These are phyloP conservation scores for Ormyrus labotus DNA, from an alignment of 2,888 invertebrate species.

Conservation along the genomic window DNA sequence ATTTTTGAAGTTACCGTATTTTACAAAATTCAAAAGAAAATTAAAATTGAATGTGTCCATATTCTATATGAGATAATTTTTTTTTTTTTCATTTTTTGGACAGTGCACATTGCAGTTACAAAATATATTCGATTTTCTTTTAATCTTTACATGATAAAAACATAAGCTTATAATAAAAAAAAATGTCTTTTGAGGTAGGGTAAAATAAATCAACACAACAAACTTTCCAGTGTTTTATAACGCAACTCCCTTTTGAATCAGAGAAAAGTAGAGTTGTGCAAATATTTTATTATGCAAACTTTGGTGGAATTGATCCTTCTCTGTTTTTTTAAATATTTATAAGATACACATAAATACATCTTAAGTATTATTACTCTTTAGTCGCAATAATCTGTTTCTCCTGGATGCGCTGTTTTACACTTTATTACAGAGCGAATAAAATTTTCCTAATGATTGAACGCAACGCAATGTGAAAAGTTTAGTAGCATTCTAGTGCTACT, in stretches of 20 bases:
- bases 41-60: too few species aligned
- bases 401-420: constrained; percentile 44
- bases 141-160: too few species aligned
- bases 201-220: background rate
- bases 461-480: constrained; percentile 32
- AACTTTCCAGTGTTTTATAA: constrained; percentile 15
- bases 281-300: constrained; percentile 54
- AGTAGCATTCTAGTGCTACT: background rate
- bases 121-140: too few species aligned
- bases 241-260: constrained; percentile 29
- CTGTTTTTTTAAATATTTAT: constrained; percentile 42
- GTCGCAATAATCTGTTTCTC: constrained; percentile 25
- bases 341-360: constrained; percentile 51
- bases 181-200: too few species aligned
- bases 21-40: too few species aligned
- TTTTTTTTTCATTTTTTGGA: too few species aligned
- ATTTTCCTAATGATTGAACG: constrained; percentile 37
- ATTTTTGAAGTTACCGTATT: too few species aligned
- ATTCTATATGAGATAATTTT: too few species aligned
- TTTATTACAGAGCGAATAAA: constrained; percentile 53
- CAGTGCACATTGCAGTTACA: too few species aligned
- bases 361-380: constrained; percentile 31
- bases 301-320: constrained; percentile 36
- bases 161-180: too few species aligned
- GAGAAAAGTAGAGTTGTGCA: constrained; percentile 35